A percentile compares a stretch with the other conserved stretches of the same genome.
Conservation (phyloP, 2,113 vertebrate species). For the Stomatorhinus ivindoensis region DNA sequence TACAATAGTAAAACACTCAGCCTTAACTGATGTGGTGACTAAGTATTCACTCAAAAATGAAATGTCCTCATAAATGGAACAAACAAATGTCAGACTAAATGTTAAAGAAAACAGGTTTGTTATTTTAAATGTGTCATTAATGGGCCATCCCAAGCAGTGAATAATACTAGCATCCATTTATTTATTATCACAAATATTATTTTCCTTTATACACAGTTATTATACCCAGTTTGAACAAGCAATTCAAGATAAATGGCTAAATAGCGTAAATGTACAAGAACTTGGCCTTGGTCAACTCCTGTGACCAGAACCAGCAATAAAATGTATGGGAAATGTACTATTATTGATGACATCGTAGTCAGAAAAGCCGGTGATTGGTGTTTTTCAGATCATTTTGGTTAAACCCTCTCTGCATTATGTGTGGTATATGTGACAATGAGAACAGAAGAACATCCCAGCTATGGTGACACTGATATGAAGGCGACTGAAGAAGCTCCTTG, state of each 20-base stretch:
- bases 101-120: not conserved
- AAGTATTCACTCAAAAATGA: not conserved
- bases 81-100: conserved; percentile 6
- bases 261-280: not conserved
- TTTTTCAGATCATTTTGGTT: not conserved
- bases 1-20: not conserved
- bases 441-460: not conserved
- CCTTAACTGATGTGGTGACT: not conserved
- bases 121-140: not conserved
- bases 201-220: not conserved
- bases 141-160: not conserved
- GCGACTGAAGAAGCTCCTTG: not conserved
- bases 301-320: not conserved
- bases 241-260: not conserved
- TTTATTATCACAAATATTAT: not conserved
- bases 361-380: not conserved
- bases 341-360: not conserved
- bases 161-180: not conserved
- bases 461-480: not conserved
- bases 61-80: not conserved
- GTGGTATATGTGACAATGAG: not conserved
- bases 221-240: not conserved
- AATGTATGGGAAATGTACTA: not conserved
- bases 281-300: not conserved
- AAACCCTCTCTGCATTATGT: not conserved